Evolutionary conservation across 2,888 invertebrate genomes (phyloP).

Genomic region (Apotomis turbidana): DNA sequence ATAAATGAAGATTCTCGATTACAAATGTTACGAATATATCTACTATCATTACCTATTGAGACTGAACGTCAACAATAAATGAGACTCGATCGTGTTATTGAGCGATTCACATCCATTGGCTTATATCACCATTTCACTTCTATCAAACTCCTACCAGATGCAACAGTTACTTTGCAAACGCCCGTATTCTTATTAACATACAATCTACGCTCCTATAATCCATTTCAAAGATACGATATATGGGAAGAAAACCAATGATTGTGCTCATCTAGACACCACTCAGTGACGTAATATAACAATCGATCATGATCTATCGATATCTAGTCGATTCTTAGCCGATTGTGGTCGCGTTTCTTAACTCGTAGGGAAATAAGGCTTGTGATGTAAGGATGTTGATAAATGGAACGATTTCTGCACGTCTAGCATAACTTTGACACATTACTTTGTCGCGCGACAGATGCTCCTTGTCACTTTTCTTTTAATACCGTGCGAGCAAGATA

Average conservation of each 20-base stretch:
- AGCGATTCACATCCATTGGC: conserved; percentile 2
- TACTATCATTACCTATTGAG: too few relatives aligned
- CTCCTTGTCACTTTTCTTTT: too few relatives aligned
- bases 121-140: not conserved
- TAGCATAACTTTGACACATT: not conserved
- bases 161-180: not conserved
- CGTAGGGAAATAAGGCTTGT: conserved; percentile 22
- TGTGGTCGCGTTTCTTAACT: conserved; percentile 37
- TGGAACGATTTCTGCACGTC: not conserved
- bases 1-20: too few relatives aligned
- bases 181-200: not conserved
- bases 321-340: conserved; percentile 26
- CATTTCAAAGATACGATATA: not conserved
- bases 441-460: not conserved
- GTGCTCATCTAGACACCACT: not conserved
- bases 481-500: too few relatives aligned
- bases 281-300: conserved; percentile 22
- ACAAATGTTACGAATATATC: too few relatives aligned
- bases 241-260: too few relatives aligned
- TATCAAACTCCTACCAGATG: not conserved
- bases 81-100: not conserved
- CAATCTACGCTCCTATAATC: not conserved
- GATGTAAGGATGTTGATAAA: conserved; percentile 17
- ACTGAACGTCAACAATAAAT: too few relatives aligned
- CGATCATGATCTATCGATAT: conserved; percentile 30